Evolutionary conservation across 2,797 vertebrate species (phyloP), one percentile per base, ranked within the genome.

Genomic region (Onychomys torridus): DNA sequence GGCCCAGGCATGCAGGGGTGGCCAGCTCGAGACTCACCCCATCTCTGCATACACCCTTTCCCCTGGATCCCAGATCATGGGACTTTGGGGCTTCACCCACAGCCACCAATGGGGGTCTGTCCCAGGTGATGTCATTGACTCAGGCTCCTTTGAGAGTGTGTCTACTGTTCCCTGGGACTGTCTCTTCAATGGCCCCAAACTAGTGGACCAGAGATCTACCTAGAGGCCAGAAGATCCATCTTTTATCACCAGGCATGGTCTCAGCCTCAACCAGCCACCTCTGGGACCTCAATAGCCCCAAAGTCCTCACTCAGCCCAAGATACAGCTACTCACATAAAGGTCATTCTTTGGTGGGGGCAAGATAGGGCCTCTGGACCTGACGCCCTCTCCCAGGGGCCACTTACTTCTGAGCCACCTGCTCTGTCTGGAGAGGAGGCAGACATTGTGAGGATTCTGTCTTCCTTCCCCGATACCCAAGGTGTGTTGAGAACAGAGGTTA

Each of bases 381-480:
- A 78, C 25, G 0, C 19, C 25, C 8, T 17, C 3, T 63, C 0
- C 2, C 2, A 16, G 6, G 17, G 6, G 11, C 0, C 75, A 49
- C 21, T 46, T 85, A n/a, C 6, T 27, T 40, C 40, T 10, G 5
- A 61, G 43, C 2, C 2, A 43, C 19, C 61, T 23, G 8, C 23
- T 4, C 49, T n/a, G 57, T 27, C 43, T 2, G 0, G 43, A 25
- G 43, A 11, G 27, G 71, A n/a, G n/a, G 52, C 55, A 29, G 40
- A 34, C 29, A 21, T 49, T n/a, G 52, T 16, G 16, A 83, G 37
- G 37, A 61, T 13, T 46, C 17, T 25, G 12, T 9, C n/a, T 13
- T 23, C 23, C 46, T 10, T 32, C 25, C 34, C 27, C 52, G 25
- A 77, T 71, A 14, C 97, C 96, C 4, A 95, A 97, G 94, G 98